Conservation (phyloP, 2,113 vertebrate genomes). For the Ornithorhynchus anatinus region DNA sequence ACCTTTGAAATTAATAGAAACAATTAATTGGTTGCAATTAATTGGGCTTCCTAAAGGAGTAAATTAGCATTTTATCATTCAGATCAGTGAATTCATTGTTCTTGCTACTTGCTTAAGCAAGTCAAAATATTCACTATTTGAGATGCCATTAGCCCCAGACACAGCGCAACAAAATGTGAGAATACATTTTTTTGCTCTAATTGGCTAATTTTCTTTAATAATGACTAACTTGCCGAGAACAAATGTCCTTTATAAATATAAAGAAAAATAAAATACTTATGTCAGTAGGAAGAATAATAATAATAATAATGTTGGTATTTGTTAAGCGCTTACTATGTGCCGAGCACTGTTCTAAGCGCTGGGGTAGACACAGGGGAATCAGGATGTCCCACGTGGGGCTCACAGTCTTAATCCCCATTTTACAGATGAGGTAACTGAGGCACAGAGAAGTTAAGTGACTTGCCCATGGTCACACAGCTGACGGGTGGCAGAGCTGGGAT, state of each 20-base stretch:
- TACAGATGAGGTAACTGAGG: no score
- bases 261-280: not conserved
- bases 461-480: no score
- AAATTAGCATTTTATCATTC: not conserved
- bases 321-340: no score
- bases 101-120: no score
- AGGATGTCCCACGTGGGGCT: no score
- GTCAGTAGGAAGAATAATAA: no score
- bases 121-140: slow-evolving; percentile 11
- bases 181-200: not conserved
- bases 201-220: not conserved
- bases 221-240: not conserved
- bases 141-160: not conserved
- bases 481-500: no score
- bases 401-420: no score
- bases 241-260: not conserved
- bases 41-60: slow-evolving; percentile 13
- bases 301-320: no score
- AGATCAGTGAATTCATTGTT: not conserved
- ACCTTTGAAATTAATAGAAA: slow-evolving; percentile 45
- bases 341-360: no score
- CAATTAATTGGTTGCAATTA: not conserved
- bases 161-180: not conserved
- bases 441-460: no score
- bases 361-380: no score